Percentiles rank a stretch among this genome's conserved stretches.
These are phyloP conservation scores for Sylvicapra grimmia DNA, from an alignment of 2,113 vertebrate genomes.

Conservation along the genomic window DNA sequence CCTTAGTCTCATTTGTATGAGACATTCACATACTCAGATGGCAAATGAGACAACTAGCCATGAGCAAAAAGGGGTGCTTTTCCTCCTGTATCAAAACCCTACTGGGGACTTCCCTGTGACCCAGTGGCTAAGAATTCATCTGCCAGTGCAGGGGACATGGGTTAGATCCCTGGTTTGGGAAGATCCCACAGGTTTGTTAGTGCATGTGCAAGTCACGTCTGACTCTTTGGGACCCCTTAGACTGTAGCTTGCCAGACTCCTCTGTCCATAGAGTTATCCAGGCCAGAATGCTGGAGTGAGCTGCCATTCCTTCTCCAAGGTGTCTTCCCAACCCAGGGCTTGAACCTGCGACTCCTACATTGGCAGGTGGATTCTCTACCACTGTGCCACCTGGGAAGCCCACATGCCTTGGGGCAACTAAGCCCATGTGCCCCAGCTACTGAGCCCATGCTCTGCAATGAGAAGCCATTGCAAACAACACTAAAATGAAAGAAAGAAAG, in stretches of 20 bases:
- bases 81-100: not conserved
- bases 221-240: not conserved
- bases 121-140: not conserved
- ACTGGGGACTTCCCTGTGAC: not conserved
- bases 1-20: not conserved
- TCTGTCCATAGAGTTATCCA: not conserved
- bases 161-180: not conserved
- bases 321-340: not conserved
- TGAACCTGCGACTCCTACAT: not conserved
- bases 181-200: not conserved
- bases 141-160: not conserved
- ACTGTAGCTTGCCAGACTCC: not conserved
- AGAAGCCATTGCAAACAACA: not conserved
- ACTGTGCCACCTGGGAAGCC: not conserved
- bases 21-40: not conserved
- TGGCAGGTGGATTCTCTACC: not conserved
- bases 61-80: conserved; percentile 8
- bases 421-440: not conserved
- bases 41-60: not conserved
- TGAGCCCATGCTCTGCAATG: not conserved
- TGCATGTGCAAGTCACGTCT: not conserved
- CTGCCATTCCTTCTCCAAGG: not conserved
- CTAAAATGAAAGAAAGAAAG: not conserved
- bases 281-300: not conserved
- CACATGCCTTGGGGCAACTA: not conserved